These are phyloP conservation scores for Paraescarpia echinospica DNA, from an alignment of 1,140 invertebrate genomes.

Conservation along the genomic window DNA sequence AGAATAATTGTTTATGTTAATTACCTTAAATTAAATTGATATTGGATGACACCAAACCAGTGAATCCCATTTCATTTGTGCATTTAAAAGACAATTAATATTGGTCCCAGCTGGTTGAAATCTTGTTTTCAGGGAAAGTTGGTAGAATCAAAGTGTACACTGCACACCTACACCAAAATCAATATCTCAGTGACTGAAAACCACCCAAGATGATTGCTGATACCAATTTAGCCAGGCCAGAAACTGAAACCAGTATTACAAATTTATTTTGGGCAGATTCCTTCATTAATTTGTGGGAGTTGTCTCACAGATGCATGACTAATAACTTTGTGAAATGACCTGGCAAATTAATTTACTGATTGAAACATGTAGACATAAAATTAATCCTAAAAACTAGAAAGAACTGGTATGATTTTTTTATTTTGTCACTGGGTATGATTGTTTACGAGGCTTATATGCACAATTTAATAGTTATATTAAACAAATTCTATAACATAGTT, in stretches of 20 bases:
- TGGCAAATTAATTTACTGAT: conserved; percentile 6
- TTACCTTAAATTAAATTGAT: not conserved
- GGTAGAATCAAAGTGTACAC: not conserved
- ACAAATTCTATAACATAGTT: not conserved
- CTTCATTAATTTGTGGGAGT: not conserved
- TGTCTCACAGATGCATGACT: not conserved
- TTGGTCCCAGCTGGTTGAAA: not conserved
- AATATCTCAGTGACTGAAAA: not conserved
- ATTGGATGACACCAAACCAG: not conserved
- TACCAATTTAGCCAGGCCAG: not conserved
- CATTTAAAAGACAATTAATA: conserved; percentile 1
- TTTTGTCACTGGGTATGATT: not conserved
- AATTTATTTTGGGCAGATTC: not conserved
- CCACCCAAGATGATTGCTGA: not conserved
- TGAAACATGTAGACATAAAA: not conserved
- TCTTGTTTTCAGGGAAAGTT: not conserved
- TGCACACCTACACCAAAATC: not conserved
- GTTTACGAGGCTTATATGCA: not conserved
- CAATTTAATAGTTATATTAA: not conserved
- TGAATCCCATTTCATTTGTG: not conserved
- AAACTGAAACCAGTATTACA: not conserved
- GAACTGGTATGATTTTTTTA: not conserved
- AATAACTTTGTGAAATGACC: not conserved
- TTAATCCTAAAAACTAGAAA: not conserved
- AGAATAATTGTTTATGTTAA: too few relatives aligned